These are phyloP conservation scores for Heliconius himera DNA, from an alignment of 1,140 invertebrate species.

Conservation along the genomic window DNA sequence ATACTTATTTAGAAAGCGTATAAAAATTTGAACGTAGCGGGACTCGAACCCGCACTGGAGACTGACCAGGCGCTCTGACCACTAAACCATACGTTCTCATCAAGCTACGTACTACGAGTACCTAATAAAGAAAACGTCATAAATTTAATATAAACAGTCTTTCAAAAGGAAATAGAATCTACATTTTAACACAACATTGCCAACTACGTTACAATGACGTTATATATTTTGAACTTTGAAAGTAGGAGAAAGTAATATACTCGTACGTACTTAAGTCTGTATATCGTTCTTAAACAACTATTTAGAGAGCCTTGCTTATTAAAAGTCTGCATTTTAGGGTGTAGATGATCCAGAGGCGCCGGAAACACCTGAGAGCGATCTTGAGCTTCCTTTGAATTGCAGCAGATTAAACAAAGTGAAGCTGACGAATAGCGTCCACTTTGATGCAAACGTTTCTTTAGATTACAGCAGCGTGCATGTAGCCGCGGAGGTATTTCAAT, in stretches of 20 bases:
- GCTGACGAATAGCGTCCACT: constrained; percentile 57
- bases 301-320: not conserved
- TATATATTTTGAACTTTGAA: not conserved
- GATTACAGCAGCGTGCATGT: constrained; percentile 65
- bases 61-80: too few relatives aligned
- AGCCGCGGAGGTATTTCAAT: constrained; percentile 65
- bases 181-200: not conserved
- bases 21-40: too few relatives aligned
- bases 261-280: not conserved
- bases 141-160: not conserved
- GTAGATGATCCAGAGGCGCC: constrained; percentile 54
- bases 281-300: not conserved
- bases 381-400: constrained; percentile 52
- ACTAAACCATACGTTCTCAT: too few relatives aligned
- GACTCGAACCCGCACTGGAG: too few relatives aligned
- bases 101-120: too few relatives aligned
- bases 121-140: too few relatives aligned
- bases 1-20: too few relatives aligned
- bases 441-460: constrained; percentile 59
- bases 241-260: not conserved
- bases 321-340: constrained; percentile 47
- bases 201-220: not conserved
- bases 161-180: not conserved
- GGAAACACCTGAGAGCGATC: constrained; percentile 40
- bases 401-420: constrained; percentile 55